Conservation (phyloP, 2,888 invertebrate genomes). For the Acronicta leporina region DNA sequence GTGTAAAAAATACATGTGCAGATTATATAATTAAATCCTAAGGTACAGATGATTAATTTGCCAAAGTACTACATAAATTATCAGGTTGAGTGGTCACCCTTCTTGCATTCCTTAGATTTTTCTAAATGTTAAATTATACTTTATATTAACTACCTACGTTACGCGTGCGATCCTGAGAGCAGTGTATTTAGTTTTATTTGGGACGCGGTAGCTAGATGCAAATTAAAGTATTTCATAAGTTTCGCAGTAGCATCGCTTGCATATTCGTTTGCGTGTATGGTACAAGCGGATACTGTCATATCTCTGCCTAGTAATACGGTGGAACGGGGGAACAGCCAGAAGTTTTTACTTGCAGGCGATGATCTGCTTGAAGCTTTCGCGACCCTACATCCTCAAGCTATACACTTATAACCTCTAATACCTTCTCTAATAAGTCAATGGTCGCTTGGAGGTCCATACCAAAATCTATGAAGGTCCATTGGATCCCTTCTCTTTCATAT, state of each 20-base stretch:
- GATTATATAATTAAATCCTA: constrained; percentile 18
- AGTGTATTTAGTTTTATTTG: constrained; percentile 54
- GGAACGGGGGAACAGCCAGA: constrained; percentile 69
- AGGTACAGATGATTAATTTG: constrained; percentile 26
- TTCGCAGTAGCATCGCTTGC: constrained; percentile 65
- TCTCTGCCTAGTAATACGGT: constrained; percentile 62
- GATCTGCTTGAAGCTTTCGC: constrained; percentile 78
- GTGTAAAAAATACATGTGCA: constrained; percentile 22
- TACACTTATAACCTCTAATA: constrained; percentile 80
- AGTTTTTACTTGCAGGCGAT: constrained; percentile 72
- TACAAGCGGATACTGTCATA: constrained; percentile 63
- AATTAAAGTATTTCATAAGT: constrained; percentile 48
- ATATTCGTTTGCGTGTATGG: constrained; percentile 61
- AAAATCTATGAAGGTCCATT: constrained; percentile 98
- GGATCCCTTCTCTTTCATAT: constrained; percentile 97
- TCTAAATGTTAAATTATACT: constrained; percentile 2
- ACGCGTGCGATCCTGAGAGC: constrained; percentile 54
- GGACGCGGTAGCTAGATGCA: constrained; percentile 61
- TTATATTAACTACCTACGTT: constrained; percentile 40
- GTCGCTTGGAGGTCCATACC: constrained; percentile 97
- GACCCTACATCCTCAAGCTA: constrained; percentile 74
- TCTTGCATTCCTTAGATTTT: constrained; percentile 10
- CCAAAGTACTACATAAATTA: constrained; percentile 14
- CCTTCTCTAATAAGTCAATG: constrained; percentile 97
- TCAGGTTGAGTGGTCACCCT: not conserved